Percentiles rank a stretch among this genome's conserved stretches.
Evolutionary conservation across 2,888 invertebrate genomes (phyloP).

Genomic region (Isoperla grammatica): DNA sequence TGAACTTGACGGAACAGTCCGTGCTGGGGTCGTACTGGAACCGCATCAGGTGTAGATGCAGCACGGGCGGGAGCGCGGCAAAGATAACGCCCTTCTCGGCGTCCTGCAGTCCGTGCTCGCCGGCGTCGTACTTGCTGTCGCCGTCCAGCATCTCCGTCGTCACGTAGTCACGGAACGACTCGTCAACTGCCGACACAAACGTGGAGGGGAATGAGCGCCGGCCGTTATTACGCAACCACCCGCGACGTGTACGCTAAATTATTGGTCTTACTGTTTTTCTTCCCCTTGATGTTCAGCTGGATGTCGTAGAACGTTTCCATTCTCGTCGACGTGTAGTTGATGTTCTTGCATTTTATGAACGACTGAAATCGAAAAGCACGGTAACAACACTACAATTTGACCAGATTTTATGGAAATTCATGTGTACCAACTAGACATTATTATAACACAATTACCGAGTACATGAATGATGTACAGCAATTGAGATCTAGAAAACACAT

Average conservation of each 20-base stretch:
- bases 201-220: too few relatives aligned
- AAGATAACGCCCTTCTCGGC: constrained; percentile 98
- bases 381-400: neutral
- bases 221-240: too few relatives aligned
- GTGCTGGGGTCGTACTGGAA: constrained; percentile 98
- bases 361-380: constrained; percentile 50
- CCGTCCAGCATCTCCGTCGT: constrained; percentile 92
- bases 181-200: constrained; percentile 63
- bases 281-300: constrained; percentile 96
- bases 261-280: constrained; percentile 85
- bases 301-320: constrained; percentile 98
- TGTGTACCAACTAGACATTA: too few relatives aligned
- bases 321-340: constrained; percentile 90
- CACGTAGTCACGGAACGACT: constrained; percentile 95
- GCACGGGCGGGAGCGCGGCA: constrained; percentile 91
- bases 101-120: constrained; percentile 91
- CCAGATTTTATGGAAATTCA: too few relatives aligned
- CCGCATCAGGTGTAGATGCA: constrained; percentile 96
- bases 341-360: constrained; percentile 96
- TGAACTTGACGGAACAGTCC: constrained; percentile 97
- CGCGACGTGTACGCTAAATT: too few relatives aligned
- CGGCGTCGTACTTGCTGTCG: constrained; percentile 99
- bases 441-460: too few relatives aligned
- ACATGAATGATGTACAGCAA: too few relatives aligned
- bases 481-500: too few relatives aligned